Evolutionary conservation across 92 coral and sea anemone species (phyloP), one percentile per base, ranked within the genome.

Genomic region (Zoanthus sociatus): DNA sequence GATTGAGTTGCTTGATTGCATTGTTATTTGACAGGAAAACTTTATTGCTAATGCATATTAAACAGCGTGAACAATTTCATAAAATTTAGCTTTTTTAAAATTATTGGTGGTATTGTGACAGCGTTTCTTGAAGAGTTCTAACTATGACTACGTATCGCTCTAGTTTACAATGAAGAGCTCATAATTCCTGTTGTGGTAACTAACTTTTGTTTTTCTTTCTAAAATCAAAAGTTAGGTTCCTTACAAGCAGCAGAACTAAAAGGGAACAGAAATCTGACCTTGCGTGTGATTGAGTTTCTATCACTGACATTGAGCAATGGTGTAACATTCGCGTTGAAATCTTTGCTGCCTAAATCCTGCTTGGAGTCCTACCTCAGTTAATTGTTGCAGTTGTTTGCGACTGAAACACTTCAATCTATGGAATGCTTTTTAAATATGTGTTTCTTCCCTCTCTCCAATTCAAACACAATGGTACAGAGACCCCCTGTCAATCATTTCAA

Each of bases 401-500:
- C 31, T 44, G 7, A 20, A 66, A 48, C 75, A 21, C 75, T 81
- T 21, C 69, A 3, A 11, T 6, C 10, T n/a, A 48, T 66, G 85
- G 85, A 63, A 42, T 63, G 60, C 42, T n/a, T 46, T 79, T 13
- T 11, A 61, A 69, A 20, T 37, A 31, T 13, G 7, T 79, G 74
- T 63, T 73, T 66, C 26, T 67, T 56, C 66, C 44, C 64, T 81
- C 71, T 81, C 56, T 42, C 13, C 58, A 63, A 58, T 47, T 79
- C 81, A 30, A 77, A 31, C 11, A 77, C 75, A 81, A 81, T n/a
- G 45, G 56, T 26, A 33, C 26, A 1, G 17, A 7, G 31, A n/a
- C 21, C 58, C 60, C 74, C 75, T 81, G 85, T 81, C 85, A 81
- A 81, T 81, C 85, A 81, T 64, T 64, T 81, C 58, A 64, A 81